These are phyloP conservation scores for Torymus tubicola DNA, from an alignment of 2,888 invertebrate species.

Conservation along the genomic window DNA sequence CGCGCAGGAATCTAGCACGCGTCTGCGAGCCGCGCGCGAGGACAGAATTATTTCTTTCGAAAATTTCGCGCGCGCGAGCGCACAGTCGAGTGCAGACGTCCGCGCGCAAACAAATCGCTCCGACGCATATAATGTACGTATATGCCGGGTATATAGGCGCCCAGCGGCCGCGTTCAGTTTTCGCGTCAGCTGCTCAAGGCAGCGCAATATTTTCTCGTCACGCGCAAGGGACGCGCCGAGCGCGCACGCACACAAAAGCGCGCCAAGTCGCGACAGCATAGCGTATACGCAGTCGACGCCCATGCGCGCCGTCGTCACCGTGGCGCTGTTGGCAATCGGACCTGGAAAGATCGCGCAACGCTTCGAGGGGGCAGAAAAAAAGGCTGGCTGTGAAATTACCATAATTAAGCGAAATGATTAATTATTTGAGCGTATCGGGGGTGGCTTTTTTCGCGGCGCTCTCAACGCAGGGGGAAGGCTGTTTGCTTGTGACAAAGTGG, in stretches of 20 bases:
- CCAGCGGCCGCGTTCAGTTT: conserved; percentile 22
- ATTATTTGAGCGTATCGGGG: conserved; percentile 11
- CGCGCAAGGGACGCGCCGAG: conserved; percentile 24
- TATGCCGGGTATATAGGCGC: neutral
- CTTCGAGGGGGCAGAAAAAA: neutral
- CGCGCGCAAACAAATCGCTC: conserved; percentile 46
- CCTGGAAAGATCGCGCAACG: conserved; percentile 29
- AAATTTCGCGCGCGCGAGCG: conserved; percentile 3
- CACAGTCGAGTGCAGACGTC: conserved; percentile 36
- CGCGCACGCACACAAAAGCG: conserved; percentile 2
- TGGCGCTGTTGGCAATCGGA: conserved; percentile 1
- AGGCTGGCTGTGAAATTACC: conserved; percentile 12
- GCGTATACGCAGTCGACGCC: conserved; percentile 10
- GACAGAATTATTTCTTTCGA: conserved; percentile 5
- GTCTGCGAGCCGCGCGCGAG: neutral
- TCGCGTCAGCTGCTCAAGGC: conserved; percentile 52
- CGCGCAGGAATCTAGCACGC: conserved; percentile 8
- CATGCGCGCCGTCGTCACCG: neutral
- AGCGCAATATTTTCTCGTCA: conserved; percentile 54
- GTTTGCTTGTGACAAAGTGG: conserved; percentile 3
- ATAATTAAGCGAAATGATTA: conserved; percentile 41
- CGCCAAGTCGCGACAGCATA: no score
- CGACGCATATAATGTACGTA: neutral
- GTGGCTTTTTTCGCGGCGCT: neutral
- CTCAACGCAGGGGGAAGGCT: neutral